These are phyloP conservation scores for Planiliza haematocheilus DNA, from an alignment of 2,113 vertebrate genomes.

Conservation along the genomic window DNA sequence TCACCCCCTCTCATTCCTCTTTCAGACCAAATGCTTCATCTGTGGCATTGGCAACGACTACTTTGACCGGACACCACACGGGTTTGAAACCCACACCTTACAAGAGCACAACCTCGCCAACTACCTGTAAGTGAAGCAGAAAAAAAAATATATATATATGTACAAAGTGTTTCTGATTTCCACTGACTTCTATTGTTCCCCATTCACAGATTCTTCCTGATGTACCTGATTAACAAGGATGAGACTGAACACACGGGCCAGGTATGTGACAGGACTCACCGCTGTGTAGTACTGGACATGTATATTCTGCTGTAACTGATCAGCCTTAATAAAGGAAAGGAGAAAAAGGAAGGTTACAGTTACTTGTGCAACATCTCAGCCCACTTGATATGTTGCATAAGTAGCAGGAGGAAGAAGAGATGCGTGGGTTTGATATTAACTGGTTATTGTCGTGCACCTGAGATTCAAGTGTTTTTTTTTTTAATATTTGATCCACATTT, in stretches of 20 bases:
- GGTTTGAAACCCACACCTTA: constrained; percentile 98
- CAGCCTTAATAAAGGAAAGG: constrained; percentile 25
- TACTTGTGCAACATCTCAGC: constrained; percentile 69
- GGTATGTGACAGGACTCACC: constrained; percentile 71
- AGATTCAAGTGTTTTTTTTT: too few species aligned
- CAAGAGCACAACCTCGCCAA: constrained; percentile 99
- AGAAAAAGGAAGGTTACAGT: constrained; percentile 23
- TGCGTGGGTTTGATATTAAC: constrained; percentile 65
- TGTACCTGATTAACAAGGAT: constrained; percentile 99
- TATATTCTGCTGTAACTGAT: constrained; percentile 1
- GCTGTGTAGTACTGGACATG: not conserved
- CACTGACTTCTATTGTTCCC: fast-evolving
- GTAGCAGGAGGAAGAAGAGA: constrained; percentile 58
- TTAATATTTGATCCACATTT: too few species aligned
- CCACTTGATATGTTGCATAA: constrained; percentile 66
- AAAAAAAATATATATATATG: not conserved
- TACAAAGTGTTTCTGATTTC: not conserved
- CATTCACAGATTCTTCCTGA: constrained; percentile 97
- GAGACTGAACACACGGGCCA: constrained; percentile 99
- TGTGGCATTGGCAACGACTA: constrained; percentile 99
- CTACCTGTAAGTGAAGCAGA: constrained; percentile 92
- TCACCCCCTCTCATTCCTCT: not conserved
- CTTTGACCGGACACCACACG: constrained; percentile 97
- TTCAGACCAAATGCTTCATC: constrained; percentile 98
- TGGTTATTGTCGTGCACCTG: constrained; percentile 39